Percentiles rank a stretch among this genome's conserved stretches.
phyloP scores from a whole-genome alignment of 2,113 vertebrate species.

The Micronycteris hirsuta region DNA sequence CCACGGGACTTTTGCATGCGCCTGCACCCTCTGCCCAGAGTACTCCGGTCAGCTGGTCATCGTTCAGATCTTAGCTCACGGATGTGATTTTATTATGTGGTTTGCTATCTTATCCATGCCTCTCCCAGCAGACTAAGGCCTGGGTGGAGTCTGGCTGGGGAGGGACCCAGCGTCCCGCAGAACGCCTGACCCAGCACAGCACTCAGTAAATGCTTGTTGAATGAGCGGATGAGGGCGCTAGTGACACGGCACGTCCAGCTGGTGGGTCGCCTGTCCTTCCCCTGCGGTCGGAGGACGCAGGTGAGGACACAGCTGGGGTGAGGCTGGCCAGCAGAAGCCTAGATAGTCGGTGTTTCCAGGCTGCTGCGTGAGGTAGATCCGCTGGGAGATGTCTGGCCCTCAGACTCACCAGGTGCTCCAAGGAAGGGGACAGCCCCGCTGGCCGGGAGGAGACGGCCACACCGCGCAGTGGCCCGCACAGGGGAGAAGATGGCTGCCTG shows the following conservation, averaged over 20 bases:
- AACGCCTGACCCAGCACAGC: not conserved
- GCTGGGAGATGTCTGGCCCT: not conserved
- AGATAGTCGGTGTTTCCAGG: not conserved
- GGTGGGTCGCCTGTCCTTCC: not conserved
- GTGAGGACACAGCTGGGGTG: not conserved
- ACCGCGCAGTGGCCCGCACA: not conserved
- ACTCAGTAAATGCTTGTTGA: not conserved
- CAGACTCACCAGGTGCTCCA: not conserved
- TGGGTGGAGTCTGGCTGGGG: not conserved
- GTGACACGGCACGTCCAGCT: not conserved
- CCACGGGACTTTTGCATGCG: not conserved
- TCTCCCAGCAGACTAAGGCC: not conserved
- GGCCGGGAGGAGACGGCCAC: not conserved
- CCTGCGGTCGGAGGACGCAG: not conserved
- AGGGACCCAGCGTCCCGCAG: not conserved
- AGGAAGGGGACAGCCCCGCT: not conserved
- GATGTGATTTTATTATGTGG: not conserved
- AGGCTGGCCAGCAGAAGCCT: not conserved
- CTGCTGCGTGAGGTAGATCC: not conserved
- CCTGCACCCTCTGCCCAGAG: not conserved
- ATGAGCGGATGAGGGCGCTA: not conserved
- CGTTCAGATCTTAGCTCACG: not conserved
- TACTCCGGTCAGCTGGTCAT: not conserved
- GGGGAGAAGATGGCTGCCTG: not conserved
- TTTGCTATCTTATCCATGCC: not conserved